A percentile compares a stretch with the other conserved stretches of the same genome.
phyloP scores from a whole-genome alignment of 2,888 invertebrate species.

The Eurois occulta region DNA sequence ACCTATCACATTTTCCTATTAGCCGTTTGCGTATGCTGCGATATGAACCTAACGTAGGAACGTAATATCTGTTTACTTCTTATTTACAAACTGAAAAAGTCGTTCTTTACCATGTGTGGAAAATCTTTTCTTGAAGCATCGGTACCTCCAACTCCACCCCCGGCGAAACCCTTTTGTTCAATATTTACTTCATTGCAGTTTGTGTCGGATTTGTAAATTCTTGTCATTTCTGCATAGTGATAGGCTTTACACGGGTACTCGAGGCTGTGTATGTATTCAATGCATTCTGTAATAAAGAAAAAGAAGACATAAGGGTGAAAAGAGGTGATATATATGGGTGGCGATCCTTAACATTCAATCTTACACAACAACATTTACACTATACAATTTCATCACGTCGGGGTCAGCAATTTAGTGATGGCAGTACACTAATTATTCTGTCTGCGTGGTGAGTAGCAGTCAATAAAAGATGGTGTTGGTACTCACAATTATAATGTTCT shows the following conservation, averaged over 20 bases:
- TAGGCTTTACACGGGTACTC: conserved; percentile 2
- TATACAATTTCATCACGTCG: too few relatives aligned
- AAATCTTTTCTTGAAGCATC: conserved; percentile 20
- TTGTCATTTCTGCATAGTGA: neutral
- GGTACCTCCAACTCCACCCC: neutral
- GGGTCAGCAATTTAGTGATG: too few relatives aligned
- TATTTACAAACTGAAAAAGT: neutral
- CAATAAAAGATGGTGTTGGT: too few relatives aligned
- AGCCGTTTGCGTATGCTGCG: too few relatives aligned
- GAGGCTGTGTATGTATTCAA: conserved; percentile 30
- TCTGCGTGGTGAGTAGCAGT: too few relatives aligned
- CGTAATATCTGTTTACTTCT: neutral
- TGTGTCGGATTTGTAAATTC: neutral
- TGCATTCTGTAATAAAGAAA: conserved; percentile 20
- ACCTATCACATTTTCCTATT: too few relatives aligned
- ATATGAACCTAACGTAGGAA: too few relatives aligned
- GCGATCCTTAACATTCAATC: too few relatives aligned
- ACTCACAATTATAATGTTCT: too few relatives aligned
- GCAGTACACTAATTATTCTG: too few relatives aligned
- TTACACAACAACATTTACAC: too few relatives aligned
- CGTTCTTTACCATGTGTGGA: conserved; percentile 19
- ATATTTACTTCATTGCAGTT: conserved; percentile 10
- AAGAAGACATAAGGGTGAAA: neutral
- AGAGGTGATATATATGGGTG: too few relatives aligned
- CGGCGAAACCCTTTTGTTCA: rapidly evolving